Base-by-base conservation (phyloP, 2,888 invertebrate genomes). In the Harmothoe impar region DNA sequence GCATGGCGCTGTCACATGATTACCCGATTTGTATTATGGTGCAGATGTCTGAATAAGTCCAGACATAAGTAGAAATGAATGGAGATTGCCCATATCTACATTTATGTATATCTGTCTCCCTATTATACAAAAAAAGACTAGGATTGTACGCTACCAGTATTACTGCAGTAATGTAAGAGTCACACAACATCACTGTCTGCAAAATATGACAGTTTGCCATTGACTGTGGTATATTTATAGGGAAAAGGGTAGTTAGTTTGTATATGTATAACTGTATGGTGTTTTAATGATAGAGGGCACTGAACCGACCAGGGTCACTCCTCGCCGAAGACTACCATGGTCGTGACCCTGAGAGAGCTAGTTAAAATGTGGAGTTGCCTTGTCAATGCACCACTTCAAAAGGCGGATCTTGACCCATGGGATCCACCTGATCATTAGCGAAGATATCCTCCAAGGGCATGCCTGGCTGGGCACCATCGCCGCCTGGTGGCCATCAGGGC, bases 401-500 rank as follows among this genome's bases (percentile, higher is more conserved):
- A 17, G 17, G 35, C n/a, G 35, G 43, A 43, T 43, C 81, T 81
- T 81, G 81, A 81, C 81, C 81, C 81, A 35, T 25, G 23, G 35
- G 81, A 81, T 81, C 81, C 43, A 10, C n/a, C 33, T 17, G 35
- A 43, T 43, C 81, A 81, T 81, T 81, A 81, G 81, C n/a, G 35
- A 23, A 81, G 81, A 81, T 81, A 81, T 81, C 81, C 15, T 0
- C 81, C 81, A 81, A 81, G 81, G 81, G 35, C 81, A 81, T 35
- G 43, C 81, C 20, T 25, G 35, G 81, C 81, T 81, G 81, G 20
- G 81, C 81, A 81, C 3, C 43, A 0, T 10, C 12, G 12, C 81
- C 81, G 12, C 35, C 81, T 35, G 81, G 81, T 33, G 81, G 81
- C 81, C 77, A 29, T 33, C 23, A n/a, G 81, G 81, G 81, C 81